These are phyloP conservation scores for Paedocypris sp. DNA, from an alignment of 2,113 vertebrate species.

Conservation along the genomic window DNA sequence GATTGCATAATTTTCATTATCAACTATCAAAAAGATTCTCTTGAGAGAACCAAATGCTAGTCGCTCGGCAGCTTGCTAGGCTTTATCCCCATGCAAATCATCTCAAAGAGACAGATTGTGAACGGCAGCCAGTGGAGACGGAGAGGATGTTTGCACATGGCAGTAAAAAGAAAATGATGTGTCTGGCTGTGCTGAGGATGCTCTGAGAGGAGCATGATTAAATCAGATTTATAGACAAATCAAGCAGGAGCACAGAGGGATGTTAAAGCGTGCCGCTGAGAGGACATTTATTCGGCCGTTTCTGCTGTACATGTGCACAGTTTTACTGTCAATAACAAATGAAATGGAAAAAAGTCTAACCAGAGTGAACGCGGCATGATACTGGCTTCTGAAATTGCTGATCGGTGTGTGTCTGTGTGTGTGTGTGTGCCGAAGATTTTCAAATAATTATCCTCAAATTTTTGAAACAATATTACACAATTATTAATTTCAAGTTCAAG, in stretches of 20 bases:
- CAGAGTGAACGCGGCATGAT: too few relatives aligned
- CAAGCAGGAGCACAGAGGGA: not conserved
- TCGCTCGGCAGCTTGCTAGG: not conserved
- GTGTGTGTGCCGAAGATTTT: too few relatives aligned
- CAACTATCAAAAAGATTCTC: not conserved
- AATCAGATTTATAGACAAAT: slow-evolving; percentile 17
- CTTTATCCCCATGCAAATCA: slow-evolving; percentile 13
- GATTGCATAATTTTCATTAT: not conserved
- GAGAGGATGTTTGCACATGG: slow-evolving; percentile 10
- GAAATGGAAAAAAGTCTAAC: too few relatives aligned
- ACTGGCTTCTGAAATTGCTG: too few relatives aligned
- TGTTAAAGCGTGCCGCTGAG: slow-evolving; percentile 1
- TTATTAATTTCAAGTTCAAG: too few relatives aligned
- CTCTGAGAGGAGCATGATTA: slow-evolving; percentile 16
- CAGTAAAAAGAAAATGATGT: slow-evolving; percentile 4
- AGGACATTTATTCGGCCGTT: not conserved
- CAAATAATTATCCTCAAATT: too few relatives aligned
- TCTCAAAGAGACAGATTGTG: not conserved
- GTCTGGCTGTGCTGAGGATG: not conserved
- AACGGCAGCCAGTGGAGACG: not conserved
- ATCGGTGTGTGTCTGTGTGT: too few relatives aligned
- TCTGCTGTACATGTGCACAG: not conserved
- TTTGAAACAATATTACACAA: too few relatives aligned
- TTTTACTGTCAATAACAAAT: not conserved
- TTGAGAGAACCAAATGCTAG: slow-evolving; percentile 11